phyloP scores from a whole-genome alignment of 2,888 invertebrate genomes.

The Oasisia sp. region DNA sequence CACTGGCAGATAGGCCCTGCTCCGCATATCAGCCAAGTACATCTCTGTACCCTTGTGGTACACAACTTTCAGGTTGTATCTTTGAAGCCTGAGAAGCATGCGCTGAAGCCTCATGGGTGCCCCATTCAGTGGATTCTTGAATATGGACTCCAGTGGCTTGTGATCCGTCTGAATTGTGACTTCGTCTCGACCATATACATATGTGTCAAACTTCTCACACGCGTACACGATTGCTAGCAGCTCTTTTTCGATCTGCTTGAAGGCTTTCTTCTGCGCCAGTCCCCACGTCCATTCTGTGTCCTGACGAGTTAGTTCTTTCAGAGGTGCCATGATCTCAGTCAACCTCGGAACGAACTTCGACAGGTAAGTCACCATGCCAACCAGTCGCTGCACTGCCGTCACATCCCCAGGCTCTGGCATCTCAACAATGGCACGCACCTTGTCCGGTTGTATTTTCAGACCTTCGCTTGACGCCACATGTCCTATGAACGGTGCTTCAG shows the following conservation, averaged over 20 bases:
- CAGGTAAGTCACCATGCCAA: conserved; percentile 34
- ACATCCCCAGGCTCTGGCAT: conserved; percentile 36
- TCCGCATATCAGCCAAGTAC: conserved; percentile 27
- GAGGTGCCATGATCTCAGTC: not conserved
- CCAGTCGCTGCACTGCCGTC: conserved; percentile 33
- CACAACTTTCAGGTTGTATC: conserved; percentile 54
- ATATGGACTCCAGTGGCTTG: conserved; percentile 62
- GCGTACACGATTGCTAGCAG: conserved; percentile 61
- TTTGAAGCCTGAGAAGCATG: conserved; percentile 51
- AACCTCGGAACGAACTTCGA: conserved; percentile 22
- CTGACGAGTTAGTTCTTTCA: not conserved
- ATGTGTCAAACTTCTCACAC: too few relatives aligned
- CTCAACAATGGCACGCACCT: conserved; percentile 36
- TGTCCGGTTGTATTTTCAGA: conserved; percentile 34
- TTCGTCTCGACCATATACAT: too few relatives aligned
- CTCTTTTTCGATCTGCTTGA: conserved; percentile 56
- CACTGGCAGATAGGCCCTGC: not conserved
- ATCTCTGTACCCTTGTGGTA: conserved; percentile 42
- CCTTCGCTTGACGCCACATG: conserved; percentile 39
- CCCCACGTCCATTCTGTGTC: conserved; percentile 25
- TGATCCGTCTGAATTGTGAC: conserved; percentile 63
- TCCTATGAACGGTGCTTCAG: conserved; percentile 38
- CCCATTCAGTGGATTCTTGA: conserved; percentile 48
- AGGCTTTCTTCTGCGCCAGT: conserved; percentile 13
- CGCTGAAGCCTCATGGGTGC: conserved; percentile 49